Percentiles rank a stretch among this genome's conserved stretches.
These are phyloP conservation scores for Dipus sagitta DNA, from an alignment of 2,797 vertebrate species.

Conservation along the genomic window DNA sequence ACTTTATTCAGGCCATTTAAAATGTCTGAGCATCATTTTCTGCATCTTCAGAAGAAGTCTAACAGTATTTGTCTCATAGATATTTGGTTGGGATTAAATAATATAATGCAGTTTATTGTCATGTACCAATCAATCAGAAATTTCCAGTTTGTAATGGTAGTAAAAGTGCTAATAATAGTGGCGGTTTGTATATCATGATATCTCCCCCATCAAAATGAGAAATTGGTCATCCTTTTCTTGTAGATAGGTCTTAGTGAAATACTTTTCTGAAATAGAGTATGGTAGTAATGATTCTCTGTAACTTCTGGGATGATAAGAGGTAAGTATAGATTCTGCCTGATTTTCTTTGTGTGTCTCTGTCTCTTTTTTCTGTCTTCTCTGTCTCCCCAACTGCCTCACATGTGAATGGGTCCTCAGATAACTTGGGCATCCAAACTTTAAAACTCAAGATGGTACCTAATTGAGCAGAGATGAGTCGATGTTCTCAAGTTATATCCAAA, in stretches of 20 bases:
- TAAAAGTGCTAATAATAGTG: neutral
- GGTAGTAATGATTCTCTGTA: neutral
- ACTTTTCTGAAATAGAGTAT: slow-evolving; percentile 3
- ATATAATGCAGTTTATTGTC: neutral
- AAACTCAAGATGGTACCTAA: neutral
- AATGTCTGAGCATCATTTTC: neutral
- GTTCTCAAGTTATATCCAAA: neutral
- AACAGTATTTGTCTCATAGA: neutral
- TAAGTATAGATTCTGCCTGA: neutral
- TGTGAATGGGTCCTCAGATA: neutral
- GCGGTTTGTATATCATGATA: neutral
- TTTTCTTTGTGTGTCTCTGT: neutral
- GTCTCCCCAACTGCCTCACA: neutral
- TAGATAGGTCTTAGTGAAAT: neutral
- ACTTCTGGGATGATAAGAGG: slow-evolving; percentile 6
- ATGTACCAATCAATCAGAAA: slow-evolving; percentile 30
- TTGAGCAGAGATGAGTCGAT: neutral
- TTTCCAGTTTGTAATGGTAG: neutral
- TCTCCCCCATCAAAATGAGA: neutral
- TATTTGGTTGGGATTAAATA: neutral
- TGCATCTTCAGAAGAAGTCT: slow-evolving; percentile 9
- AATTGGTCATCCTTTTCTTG: neutral
- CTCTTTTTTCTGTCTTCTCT: neutral
- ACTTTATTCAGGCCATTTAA: neutral
- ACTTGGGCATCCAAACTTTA: neutral